A percentile compares a stretch with the other conserved stretches of the same genome.
Evolutionary conservation across 2,113 vertebrate genomes (phyloP).

Genomic region (Enhydra lutris): DNA sequence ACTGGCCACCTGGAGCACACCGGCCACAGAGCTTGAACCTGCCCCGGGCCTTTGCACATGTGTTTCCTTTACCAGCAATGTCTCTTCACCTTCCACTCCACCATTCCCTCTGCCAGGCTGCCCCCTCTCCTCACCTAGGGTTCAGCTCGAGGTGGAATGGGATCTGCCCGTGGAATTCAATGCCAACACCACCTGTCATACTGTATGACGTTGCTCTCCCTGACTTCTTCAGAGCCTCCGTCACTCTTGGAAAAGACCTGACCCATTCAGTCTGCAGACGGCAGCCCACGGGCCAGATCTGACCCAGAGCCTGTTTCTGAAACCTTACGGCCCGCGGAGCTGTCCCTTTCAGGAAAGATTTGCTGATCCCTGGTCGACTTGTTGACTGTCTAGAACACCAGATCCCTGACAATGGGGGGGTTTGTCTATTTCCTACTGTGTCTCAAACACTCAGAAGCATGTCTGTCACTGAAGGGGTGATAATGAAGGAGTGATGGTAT

Average conservation of each 20-base stretch:
- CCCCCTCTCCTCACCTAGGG: neutral
- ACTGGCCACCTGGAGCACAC: neutral
- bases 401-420: neutral
- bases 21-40: neutral
- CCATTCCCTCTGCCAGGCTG: neutral
- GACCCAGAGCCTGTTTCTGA: neutral
- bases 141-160: neutral
- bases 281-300: neutral
- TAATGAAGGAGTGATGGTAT: neutral
- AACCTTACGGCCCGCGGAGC: neutral
- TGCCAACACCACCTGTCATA: neutral
- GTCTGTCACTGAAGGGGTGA: neutral
- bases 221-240: neutral
- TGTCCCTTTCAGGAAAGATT: neutral
- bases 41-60: neutral
- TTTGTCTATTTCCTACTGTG: neutral
- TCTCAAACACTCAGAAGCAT: neutral
- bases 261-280: neutral
- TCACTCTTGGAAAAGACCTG: neutral
- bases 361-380: neutral
- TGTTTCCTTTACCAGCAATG: neutral
- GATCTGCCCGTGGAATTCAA: neutral
- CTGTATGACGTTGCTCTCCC: neutral
- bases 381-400: neutral
- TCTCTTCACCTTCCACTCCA: neutral